Evolutionary conservation across 2,888 invertebrate species (phyloP).

Genomic region (Morpho achilles): DNA sequence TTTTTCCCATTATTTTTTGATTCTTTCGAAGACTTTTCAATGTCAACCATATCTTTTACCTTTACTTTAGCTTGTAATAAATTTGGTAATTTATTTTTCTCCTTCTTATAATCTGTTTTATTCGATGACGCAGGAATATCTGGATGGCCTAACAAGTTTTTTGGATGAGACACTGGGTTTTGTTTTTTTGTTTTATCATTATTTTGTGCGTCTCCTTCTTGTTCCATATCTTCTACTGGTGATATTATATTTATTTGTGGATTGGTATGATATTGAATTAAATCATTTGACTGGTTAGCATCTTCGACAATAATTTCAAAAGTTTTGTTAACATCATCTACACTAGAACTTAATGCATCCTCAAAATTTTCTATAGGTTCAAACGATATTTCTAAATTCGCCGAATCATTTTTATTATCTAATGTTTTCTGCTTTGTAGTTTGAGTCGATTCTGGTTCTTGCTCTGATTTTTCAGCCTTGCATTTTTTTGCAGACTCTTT

Average conservation of each 20-base stretch:
- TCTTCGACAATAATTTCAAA: constrained; percentile 66
- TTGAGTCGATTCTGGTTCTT: constrained; percentile 38
- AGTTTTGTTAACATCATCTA: constrained; percentile 61
- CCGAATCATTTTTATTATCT: constrained; percentile 16
- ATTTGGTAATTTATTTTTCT: constrained; percentile 68
- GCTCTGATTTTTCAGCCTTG: constrained; percentile 38
- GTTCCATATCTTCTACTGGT: constrained; percentile 45
- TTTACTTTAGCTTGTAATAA: constrained; percentile 60
- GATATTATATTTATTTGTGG: constrained; percentile 58
- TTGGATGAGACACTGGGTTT: constrained; percentile 66
- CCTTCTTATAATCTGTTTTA: constrained; percentile 73
- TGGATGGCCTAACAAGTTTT: constrained; percentile 77
- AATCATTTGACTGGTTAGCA: constrained; percentile 30
- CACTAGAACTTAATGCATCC: constrained; percentile 65
- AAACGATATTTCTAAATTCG: constrained; percentile 31
- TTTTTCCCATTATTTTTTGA: constrained; percentile 50
- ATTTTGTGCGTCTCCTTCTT: constrained; percentile 32
- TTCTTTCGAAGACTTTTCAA: constrained; percentile 37
- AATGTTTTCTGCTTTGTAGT: constrained; percentile 51
- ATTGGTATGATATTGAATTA: constrained; percentile 36
- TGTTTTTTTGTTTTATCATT: constrained; percentile 34
- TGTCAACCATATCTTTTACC: constrained; percentile 59
- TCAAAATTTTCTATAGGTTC: constrained; percentile 68
- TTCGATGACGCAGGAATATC: constrained; percentile 76
- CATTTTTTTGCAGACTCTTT: constrained; percentile 35